Base-by-base conservation (phyloP, 1,140 invertebrate species). In the Drosophila elegans region DNA sequence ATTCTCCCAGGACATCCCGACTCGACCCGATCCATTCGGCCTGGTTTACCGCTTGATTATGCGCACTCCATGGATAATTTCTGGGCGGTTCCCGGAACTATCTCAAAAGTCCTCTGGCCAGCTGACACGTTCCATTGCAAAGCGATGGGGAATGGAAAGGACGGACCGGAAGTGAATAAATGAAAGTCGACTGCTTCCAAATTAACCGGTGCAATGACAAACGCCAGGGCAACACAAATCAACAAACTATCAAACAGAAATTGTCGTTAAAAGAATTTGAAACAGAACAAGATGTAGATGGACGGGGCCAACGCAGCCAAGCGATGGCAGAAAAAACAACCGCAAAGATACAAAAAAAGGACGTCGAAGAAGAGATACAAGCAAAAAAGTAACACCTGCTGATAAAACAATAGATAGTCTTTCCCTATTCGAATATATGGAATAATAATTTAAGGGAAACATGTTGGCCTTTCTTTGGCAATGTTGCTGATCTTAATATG, bases 141-240 rank as follows among this genome's bases (percentile, higher is more conserved):
- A n/a, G 62, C 27, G 13, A 25, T 25, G 16, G 32, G 10, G 39
- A 2, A 7, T 1, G 45, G 25, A 45, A 39, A 60, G 73, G 25
- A 29, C 52, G 48, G 77, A 59, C 82, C 82, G 82, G 82, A 85
- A 85, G 69, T 46, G 45, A 79, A 83, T 67, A 83, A 86, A 86
- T 80, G 83, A 83, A 88, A 88, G 82, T 83, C 83, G 83, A 83
- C 79, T 83, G 83, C 83, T 79, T 69, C 62, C 67, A 86, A 86
- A 86, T 80, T 88, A 88, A 88, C 84, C 84, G 74, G 60, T 69
- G 75, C 83, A 88, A 78, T 82, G 75, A 79, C 67, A 78, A 75
- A 73, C 44, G 51, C 49, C 39, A 54, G 52, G 41, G 59, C 32
- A 54, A 60, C 38, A 52, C 39, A 53, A 63, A 74, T 36, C 56